Conservation (phyloP, 2,888 invertebrate species). For the Amblyjoppa proteus region DNA sequence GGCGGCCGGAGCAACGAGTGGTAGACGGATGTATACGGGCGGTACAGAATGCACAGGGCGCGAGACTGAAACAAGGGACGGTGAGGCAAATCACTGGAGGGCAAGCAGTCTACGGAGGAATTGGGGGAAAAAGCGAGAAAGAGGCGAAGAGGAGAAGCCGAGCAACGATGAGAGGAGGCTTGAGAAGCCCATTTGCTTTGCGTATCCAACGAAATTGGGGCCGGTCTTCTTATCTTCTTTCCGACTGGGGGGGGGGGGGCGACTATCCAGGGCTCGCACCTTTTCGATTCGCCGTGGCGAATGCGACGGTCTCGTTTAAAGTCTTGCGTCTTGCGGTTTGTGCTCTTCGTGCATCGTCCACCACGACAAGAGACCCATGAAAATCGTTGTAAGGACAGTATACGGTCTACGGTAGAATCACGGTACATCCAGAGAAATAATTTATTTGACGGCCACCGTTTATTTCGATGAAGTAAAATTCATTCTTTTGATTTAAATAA, state of each 20-base stretch:
- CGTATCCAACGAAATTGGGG: conserved; percentile 75
- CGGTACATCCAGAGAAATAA: too few relatives aligned
- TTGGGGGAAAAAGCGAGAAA: conserved; percentile 2
- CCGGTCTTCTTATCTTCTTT: conserved; percentile 48
- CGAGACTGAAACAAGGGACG: neutral
- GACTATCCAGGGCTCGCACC: neutral
- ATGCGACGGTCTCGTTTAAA: neutral
- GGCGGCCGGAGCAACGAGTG: conserved; percentile 13
- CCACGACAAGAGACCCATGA: neutral
- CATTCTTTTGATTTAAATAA: too few relatives aligned
- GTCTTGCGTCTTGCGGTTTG: neutral
- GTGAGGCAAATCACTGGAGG: neutral
- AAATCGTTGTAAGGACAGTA: neutral
- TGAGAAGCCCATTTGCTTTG: conserved; percentile 77
- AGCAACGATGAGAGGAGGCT: conserved; percentile 48
- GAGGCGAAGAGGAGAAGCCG: conserved; percentile 21
- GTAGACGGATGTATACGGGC: neutral
- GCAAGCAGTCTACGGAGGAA: neutral
- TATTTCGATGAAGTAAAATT: too few relatives aligned
- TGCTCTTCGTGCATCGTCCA: neutral
- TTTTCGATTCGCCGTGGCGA: neutral
- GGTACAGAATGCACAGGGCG: conserved; percentile 1
- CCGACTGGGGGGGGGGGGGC: neutral
- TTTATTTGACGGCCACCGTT: too few relatives aligned
- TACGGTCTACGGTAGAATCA: neutral